Base-by-base conservation (phyloP, 2,113 vertebrate genomes). In the Apistogramma diplotaenia region DNA sequence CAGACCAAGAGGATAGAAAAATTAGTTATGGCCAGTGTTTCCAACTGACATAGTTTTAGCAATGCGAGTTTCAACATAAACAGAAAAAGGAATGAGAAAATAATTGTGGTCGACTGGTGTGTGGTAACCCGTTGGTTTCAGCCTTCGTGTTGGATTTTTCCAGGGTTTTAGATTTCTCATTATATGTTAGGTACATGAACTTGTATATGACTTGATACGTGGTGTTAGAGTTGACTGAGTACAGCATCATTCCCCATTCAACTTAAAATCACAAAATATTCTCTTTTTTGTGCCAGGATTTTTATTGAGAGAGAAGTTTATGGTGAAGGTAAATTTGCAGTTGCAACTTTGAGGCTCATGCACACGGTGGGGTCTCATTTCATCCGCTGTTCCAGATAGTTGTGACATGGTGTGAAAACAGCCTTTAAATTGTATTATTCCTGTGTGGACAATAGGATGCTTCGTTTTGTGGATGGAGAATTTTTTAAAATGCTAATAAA, bases 31-130 rank as follows among this genome's bases (percentile, higher is more conserved):
- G 76, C 55, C 76, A 75, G 31, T 67, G 71, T 91, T 94, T 94
- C 90, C 86, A 88, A 75, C 77, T 88, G 76, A 89, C 88, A 89
- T 87, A 80, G 89, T 89, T 86, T 90, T 70, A 89, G 78, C 76
- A 61, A 78, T 78, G 89, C 25, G 88, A 90, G 89, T 76, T 91
- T 93, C 86, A 92, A 92, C 85, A 92, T 88, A 92, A 93, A 93
- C 89, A 93, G 87, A 85, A 78, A 84, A 87, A 87, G 86, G 82
- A 92, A 93, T 92, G 92, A 89, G 90, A 90, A 91, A 92, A 93
- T 84, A 85, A 90, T 86, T 92, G 92, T 88, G 86, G 91, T 89
- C 49, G 40, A 78, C 81, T 90, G 76, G 87, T 88, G 91, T 91
- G 89, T 85, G 91, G 90, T 90, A 85, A 81, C 80, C 78, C 73